A percentile compares a stretch with the other conserved stretches of the same genome.
Conservation (phyloP, 2,797 vertebrate genomes). For the Parotocinclus haroldoi region DNA sequence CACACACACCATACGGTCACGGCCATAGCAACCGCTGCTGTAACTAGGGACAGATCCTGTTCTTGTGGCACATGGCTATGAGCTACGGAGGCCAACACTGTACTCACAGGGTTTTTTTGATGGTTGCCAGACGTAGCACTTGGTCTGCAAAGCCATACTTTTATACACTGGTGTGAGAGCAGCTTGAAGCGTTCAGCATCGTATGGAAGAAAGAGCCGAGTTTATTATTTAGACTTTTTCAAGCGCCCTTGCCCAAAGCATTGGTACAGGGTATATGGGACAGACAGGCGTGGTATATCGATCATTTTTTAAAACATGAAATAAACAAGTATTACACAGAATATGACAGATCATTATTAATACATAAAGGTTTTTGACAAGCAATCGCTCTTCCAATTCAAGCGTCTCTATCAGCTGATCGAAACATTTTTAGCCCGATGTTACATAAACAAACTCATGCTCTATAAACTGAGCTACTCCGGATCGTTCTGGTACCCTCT, state of each 20-base stretch:
- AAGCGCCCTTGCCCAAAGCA: not conserved
- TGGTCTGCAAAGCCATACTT: constrained; percentile 31
- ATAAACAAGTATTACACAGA: too few relatives aligned
- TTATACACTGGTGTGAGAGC: constrained; percentile 20
- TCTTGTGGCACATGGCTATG: constrained; percentile 24
- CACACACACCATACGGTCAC: constrained; percentile 44
- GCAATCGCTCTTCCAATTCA: too few relatives aligned
- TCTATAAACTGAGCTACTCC: too few relatives aligned
- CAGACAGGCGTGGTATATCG: not conserved
- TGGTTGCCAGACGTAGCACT: constrained; percentile 27
- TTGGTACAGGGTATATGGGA: not conserved
- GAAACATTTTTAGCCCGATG: too few relatives aligned
- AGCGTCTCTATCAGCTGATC: too few relatives aligned
- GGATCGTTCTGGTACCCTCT: too few relatives aligned
- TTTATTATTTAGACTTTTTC: constrained; percentile 1
- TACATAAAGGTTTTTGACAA: too few relatives aligned
- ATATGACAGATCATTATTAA: too few relatives aligned
- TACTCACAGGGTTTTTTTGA: constrained; percentile 28
- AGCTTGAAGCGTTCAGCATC: constrained; percentile 11
- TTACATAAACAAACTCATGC: too few relatives aligned
- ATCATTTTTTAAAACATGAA: not conserved
- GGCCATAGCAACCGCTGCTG: constrained; percentile 53
- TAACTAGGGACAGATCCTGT: constrained; percentile 50
- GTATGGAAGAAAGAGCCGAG: constrained; percentile 32
- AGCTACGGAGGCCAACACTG: constrained; percentile 37